Conservation (phyloP, 1,140 invertebrate genomes). For the Dolichoris vasculosae region DNA sequence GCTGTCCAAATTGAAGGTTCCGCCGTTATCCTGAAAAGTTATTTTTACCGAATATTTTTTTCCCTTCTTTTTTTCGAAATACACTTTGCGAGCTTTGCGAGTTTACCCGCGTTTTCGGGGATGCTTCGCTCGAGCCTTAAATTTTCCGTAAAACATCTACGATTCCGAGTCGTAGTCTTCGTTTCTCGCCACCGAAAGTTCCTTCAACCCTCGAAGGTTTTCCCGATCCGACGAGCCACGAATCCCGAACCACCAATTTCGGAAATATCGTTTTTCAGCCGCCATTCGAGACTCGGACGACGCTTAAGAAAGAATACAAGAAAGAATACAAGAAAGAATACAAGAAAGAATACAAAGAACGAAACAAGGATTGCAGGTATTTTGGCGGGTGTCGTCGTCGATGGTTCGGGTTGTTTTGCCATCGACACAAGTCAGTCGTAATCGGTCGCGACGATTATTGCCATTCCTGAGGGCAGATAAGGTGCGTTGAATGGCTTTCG, state of each 20-base stretch:
- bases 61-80: background rate
- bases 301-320: background rate
- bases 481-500: constrained; percentile 19
- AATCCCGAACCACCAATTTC: too few species aligned
- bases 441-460: constrained; percentile 56
- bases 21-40: constrained; percentile 31
- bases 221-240: too few species aligned
- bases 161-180: too few species aligned
- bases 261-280: background rate
- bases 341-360: background rate
- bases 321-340: background rate
- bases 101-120: background rate
- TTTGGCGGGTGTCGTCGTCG: background rate
- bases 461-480: constrained; percentile 59
- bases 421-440: background rate
- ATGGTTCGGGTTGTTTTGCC: background rate
- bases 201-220: too few species aligned
- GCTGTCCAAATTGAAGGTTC: constrained; percentile 31
- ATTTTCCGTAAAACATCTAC: too few species aligned
- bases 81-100: background rate
- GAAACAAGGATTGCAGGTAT: background rate
- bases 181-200: too few species aligned
- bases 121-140: background rate
- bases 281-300: background rate
- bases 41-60: background rate